Evolutionary conservation across 2,888 invertebrate genomes (phyloP), one percentile per base, ranked within the genome.

Genomic region (Parnassius orleans): DNA sequence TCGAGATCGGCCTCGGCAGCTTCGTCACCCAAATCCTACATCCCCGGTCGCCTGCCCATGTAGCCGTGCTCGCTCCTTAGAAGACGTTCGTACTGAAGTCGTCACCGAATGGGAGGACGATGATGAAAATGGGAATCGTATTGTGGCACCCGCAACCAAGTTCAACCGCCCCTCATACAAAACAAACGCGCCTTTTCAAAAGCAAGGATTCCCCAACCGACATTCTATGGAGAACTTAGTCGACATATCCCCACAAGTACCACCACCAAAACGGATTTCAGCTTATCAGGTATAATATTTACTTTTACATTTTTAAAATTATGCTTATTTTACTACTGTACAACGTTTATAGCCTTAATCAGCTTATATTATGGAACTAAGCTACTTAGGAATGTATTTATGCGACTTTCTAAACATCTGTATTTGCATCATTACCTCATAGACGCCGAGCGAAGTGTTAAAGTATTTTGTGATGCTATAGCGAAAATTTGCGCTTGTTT

Each of bases 221-320:
- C 92, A 94, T 67, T 95, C 95, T 0, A 95, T 95, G 94, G 95
- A 95, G 79, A 95, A 95, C 82, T 87, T 95, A 68, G 93, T 87
- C 69, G 93, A 93, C 71, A 87, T 90, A 74, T 83, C 87, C 65
- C 92, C 90, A 66, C 89, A 92, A 74, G 80, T 92, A 74, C 78
- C 90, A 69, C 85, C 89, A 68, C 89, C 90, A 75, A 92, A 93
- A 87, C 89, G 93, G 76, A 83, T 87, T 75, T 87, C 92, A 74
- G 88, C 85, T 71, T 90, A 90, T 78, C 93, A 93, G 93, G 93
- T 93, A 59, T 53, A 46, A 47, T 56, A 54, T 56, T 63, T 60
- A 63, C 71, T 70, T 68, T 69, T 72, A 68, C 70, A 56, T 15
- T 61, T 56, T 19, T 55, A 15, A 42, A 56, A 54, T 3, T 46